Evolutionary conservation across 2,113 vertebrate genomes (phyloP).

Genomic region (Mionectes macconnelli): DNA sequence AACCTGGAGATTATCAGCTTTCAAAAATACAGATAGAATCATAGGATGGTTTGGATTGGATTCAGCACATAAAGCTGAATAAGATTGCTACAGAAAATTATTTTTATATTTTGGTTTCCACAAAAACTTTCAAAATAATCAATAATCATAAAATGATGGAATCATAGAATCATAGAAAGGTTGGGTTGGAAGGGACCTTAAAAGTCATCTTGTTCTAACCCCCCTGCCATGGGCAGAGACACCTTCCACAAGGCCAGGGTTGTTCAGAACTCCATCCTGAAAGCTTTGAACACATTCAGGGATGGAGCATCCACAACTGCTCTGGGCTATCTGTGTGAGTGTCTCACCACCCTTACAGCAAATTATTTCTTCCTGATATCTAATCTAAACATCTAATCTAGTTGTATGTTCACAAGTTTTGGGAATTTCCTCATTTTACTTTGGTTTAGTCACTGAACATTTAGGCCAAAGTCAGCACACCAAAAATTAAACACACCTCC

Average conservation of each 20-base stretch:
- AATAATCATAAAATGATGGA: not conserved
- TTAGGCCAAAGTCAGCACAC: not conserved
- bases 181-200: not conserved
- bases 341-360: not conserved
- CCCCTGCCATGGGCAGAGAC: not conserved
- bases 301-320: not conserved
- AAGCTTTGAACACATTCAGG: not conserved
- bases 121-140: not conserved
- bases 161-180: not conserved
- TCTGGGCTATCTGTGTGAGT: not conserved
- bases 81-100: not conserved
- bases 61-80: not conserved
- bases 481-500: not conserved
- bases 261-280: not conserved
- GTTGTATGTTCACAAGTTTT: not conserved
- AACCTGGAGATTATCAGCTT: not conserved
- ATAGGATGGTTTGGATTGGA: not conserved
- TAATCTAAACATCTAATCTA: not conserved
- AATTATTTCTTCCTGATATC: not conserved
- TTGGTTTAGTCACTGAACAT: not conserved
- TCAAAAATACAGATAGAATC: not conserved
- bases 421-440: not conserved
- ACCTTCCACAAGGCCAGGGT: not conserved
- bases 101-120: not conserved
- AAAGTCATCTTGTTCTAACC: not conserved